Evolutionary conservation across 2,888 invertebrate species (phyloP), one percentile per base, ranked within the genome.

Genomic region (Rotaria magnacalcarata): DNA sequence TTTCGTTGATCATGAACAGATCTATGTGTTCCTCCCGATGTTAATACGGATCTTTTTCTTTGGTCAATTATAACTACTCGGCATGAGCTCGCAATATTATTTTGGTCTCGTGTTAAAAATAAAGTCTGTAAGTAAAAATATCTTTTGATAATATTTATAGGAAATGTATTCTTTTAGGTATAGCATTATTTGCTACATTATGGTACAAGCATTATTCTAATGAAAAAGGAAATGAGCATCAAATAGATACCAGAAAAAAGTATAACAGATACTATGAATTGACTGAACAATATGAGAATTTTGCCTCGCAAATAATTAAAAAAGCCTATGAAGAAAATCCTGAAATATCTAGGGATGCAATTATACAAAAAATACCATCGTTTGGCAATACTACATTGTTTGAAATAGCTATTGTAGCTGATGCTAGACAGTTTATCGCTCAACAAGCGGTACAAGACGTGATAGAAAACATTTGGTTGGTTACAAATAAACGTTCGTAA

Each of bases 361-460:
- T 91, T 52, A 89, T 90, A 1, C 88, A 90, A 24, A 88, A 90
- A 85, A 87, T 90, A 87, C 87, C 88, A 11, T 88, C 89, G 88
- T 91, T 90, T 89, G 90, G 91, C 19, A 87, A 89, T 34, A 88
- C 90, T 7, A 90, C 91, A 0, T 89, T 89, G 84, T 88, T 91
- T 47, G 87, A 89, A 84, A 88, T 91, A 85, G 91, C 91, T 1
- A 90, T 90, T 14, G 89, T 90, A 86, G 90, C 90, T 0, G 90
- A 90, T 88, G 91, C 90, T 88, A 90, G 90, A 86, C 88, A 88
- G 24, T 91, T 91, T 87, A 90, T 91, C 84, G 89, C 90, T 7
- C 91, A 91, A 85, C 89, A 90, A 4, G 90, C 90, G 34, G 91
- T 90, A 87, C 91, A 91, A 88, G 88, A 89, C 10, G 89, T 90